phyloP scores from a whole-genome alignment of 1,140 invertebrate species.

The Drosophila pseudoananassae region DNA sequence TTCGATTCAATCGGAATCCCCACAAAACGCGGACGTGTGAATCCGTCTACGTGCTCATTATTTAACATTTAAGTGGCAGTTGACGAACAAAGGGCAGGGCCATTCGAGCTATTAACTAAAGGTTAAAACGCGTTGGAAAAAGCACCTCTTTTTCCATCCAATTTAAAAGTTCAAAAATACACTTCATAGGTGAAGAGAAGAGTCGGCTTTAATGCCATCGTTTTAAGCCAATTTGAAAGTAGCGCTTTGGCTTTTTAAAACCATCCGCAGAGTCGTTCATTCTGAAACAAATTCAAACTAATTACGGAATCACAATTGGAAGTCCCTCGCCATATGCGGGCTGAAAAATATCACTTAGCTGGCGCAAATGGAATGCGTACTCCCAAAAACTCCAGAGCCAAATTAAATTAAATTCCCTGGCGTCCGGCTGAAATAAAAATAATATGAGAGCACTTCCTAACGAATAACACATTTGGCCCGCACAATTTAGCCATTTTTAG shows the following conservation, averaged over 20 bases:
- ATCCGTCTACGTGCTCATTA: constrained; percentile 57
- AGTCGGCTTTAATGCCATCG: background rate
- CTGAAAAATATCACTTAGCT: constrained; percentile 33
- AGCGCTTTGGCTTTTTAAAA: background rate
- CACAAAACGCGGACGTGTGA: constrained; percentile 47
- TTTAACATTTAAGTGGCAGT: constrained; percentile 66
- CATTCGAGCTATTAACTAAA: constrained; percentile 22
- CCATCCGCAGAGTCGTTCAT: background rate
- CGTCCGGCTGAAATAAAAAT: constrained; percentile 25
- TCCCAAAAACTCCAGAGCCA: constrained; percentile 32
- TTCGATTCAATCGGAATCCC: constrained; percentile 29
- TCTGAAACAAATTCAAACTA: constrained; percentile 35
- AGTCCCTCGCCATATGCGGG: constrained; percentile 24
- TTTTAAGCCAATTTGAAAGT: background rate
- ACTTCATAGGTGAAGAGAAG: background rate
- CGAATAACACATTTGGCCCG: constrained; percentile 22
- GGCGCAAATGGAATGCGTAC: constrained; percentile 3
- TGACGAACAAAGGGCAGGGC: constrained; percentile 14
- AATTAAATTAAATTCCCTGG: constrained; percentile 61
- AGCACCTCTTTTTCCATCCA: background rate
- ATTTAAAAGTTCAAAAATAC: background rate
- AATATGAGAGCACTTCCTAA: constrained; percentile 12
- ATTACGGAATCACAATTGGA: constrained; percentile 50
- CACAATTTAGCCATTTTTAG: constrained; percentile 39
- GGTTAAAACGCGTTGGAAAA: constrained; percentile 7